A percentile compares a stretch with the other conserved stretches of the same genome.
These are phyloP conservation scores for Sebastes hubbsi DNA, from an alignment of 2,797 vertebrate genomes.

Conservation along the genomic window DNA sequence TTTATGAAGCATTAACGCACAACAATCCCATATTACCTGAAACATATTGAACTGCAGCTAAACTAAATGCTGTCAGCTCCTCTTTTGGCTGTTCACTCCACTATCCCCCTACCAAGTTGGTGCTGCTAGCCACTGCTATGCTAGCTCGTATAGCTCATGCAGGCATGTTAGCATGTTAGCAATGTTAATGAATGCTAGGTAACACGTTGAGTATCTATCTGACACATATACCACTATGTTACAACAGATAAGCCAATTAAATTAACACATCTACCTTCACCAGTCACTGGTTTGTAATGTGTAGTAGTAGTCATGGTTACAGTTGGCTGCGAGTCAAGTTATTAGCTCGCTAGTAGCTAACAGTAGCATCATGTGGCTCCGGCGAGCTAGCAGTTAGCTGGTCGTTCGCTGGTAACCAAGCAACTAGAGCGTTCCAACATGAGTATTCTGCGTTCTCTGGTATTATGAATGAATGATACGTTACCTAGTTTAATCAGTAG, in stretches of 20 bases:
- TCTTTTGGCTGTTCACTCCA: background rate
- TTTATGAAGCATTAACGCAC: background rate
- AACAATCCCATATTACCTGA: background rate
- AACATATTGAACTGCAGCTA: background rate
- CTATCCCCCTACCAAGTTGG: background rate
- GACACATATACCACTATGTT: background rate
- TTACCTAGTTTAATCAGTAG: conserved; percentile 37
- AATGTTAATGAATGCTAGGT: conserved; percentile 40
- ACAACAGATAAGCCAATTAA: fast-evolving
- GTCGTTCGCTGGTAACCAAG: background rate
- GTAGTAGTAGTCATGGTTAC: background rate
- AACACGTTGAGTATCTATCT: background rate
- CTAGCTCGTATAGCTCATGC: background rate
- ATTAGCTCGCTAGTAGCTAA: conserved; percentile 9
- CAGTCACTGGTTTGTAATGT: background rate
- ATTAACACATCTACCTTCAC: fast-evolving
- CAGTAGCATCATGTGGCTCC: conserved; percentile 10
- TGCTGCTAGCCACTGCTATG: background rate
- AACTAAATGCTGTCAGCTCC: background rate
- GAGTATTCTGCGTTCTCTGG: background rate
- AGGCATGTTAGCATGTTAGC: conserved; percentile 56
- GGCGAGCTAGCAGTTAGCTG: background rate
- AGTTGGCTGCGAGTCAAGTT: background rate
- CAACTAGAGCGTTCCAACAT: background rate
- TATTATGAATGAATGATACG: conserved; percentile 19